Conservation (phyloP, 1,140 invertebrate species). For the Sycophaga agraensis region DNA sequence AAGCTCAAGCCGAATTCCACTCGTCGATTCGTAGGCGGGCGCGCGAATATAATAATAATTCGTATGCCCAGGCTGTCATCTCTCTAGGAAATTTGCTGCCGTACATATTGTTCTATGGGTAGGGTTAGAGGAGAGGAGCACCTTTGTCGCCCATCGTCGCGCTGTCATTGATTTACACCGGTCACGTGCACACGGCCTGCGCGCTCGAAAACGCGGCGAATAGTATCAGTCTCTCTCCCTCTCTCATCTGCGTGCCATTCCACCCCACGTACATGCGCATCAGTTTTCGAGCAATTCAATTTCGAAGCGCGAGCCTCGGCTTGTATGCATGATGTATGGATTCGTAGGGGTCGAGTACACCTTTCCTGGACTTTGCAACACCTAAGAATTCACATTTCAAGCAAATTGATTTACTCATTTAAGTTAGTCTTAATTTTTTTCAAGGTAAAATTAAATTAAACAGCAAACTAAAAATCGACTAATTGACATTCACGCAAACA, state of each 20-base stretch:
- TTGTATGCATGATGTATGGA: background rate
- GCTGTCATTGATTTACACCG: conserved; percentile 25
- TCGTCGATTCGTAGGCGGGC: background rate
- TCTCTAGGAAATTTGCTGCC: background rate
- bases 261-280: conserved; percentile 4
- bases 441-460: no score
- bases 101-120: conserved; percentile 12
- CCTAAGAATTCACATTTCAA: no score
- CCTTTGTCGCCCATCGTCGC: conserved; percentile 15
- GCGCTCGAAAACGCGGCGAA: background rate
- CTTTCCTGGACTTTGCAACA: no score
- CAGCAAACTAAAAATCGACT: no score
- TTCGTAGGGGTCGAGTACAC: background rate
- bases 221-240: background rate
- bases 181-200: conserved; percentile 19
- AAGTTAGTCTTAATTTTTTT: no score
- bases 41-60: conserved; percentile 18
- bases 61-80: conserved; percentile 12
- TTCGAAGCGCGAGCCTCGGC: background rate
- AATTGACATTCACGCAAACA: no score
- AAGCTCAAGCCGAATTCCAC: conserved; percentile 5
- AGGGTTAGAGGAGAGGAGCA: no score
- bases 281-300: conserved; percentile 21
- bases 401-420: no score
- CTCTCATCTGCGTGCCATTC: background rate